phyloP scores from a whole-genome alignment of 2,113 vertebrate genomes.

The Brachyhypopomus gauderio region DNA sequence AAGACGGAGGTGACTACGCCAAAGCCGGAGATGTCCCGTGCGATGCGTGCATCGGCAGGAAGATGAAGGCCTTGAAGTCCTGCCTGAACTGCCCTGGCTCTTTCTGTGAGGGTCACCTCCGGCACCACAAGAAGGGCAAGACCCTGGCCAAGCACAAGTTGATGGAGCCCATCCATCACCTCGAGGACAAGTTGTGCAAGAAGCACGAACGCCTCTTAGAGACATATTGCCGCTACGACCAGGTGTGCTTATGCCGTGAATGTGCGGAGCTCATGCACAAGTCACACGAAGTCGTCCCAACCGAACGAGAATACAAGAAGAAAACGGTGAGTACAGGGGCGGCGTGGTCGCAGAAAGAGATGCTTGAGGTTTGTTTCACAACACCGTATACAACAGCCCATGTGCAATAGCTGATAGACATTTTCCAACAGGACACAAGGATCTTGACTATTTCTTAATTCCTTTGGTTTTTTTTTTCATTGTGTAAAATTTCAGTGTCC shows the following conservation, averaged over 20 bases:
- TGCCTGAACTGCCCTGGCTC: slow-evolving; percentile 79
- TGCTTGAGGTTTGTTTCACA: not conserved
- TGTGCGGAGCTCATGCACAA: slow-evolving; percentile 78
- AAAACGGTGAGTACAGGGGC: slow-evolving; percentile 73
- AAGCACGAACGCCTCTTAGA: slow-evolving; percentile 81
- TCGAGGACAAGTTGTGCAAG: slow-evolving; percentile 77
- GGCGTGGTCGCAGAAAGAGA: not conserved
- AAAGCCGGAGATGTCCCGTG: slow-evolving; percentile 74
- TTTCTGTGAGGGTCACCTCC: slow-evolving; percentile 76
- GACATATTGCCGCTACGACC: slow-evolving; percentile 82
- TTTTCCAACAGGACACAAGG: no score
- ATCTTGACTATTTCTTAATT: not conserved
- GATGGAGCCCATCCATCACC: slow-evolving; percentile 73
- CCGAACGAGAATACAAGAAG: slow-evolving; percentile 76
- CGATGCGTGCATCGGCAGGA: slow-evolving; percentile 77
- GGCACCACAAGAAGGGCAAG: slow-evolving; percentile 75
- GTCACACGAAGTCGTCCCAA: slow-evolving; percentile 73
- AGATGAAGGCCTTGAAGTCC: slow-evolving; percentile 77
- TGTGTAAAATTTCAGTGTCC: not conserved
- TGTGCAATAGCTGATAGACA: not conserved
- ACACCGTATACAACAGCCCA: no score
- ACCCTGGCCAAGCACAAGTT: slow-evolving; percentile 72
- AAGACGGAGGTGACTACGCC: slow-evolving; percentile 60
- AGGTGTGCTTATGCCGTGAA: slow-evolving; percentile 75
- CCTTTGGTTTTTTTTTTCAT: not conserved